Evolutionary conservation across 2,888 invertebrate species (phyloP).

Genomic region (Prenolepis imparis): DNA sequence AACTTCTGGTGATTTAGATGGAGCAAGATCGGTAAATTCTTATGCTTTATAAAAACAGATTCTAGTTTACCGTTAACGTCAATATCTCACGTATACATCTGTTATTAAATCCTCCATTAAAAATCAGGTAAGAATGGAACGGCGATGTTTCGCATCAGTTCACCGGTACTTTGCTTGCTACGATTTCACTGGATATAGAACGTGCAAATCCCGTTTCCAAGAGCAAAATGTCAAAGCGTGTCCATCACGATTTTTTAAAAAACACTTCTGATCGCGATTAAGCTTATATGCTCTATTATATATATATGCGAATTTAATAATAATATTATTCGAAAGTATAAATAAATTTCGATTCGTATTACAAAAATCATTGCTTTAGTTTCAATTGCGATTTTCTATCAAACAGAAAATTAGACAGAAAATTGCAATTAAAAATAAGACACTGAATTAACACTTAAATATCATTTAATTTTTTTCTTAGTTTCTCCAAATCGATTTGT

Average conservation of each 20-base stretch:
- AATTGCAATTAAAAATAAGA: not conserved
- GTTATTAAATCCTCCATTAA: constrained; percentile 45
- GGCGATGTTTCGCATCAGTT: constrained; percentile 15
- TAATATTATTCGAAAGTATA: not conserved
- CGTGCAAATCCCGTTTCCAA: constrained; percentile 15
- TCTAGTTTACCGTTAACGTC: constrained; percentile 40
- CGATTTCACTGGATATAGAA: constrained; percentile 15
- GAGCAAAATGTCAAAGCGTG: constrained; percentile 12
- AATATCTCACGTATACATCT: constrained; percentile 23
- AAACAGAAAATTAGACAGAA: not conserved
- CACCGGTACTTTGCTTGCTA: not conserved
- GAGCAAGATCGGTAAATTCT: constrained; percentile 8
- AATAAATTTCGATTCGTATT: not conserved
- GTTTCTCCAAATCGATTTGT: not conserved
- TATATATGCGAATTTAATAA: not conserved
- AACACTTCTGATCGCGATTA: not conserved
- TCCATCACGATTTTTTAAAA: not conserved
- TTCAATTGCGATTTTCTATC: not conserved
- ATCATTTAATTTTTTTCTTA: not conserved
- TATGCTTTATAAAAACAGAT: constrained; percentile 16
- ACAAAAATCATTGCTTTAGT: not conserved
- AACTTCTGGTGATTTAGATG: not conserved
- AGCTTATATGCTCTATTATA: not conserved
- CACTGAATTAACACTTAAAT: not conserved
- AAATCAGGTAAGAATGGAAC: constrained; percentile 35